Percentiles rank a stretch among this genome's conserved stretches.
Evolutionary conservation across 2,797 vertebrate genomes (phyloP).

Genomic region (Cyclopterus lumpus): DNA sequence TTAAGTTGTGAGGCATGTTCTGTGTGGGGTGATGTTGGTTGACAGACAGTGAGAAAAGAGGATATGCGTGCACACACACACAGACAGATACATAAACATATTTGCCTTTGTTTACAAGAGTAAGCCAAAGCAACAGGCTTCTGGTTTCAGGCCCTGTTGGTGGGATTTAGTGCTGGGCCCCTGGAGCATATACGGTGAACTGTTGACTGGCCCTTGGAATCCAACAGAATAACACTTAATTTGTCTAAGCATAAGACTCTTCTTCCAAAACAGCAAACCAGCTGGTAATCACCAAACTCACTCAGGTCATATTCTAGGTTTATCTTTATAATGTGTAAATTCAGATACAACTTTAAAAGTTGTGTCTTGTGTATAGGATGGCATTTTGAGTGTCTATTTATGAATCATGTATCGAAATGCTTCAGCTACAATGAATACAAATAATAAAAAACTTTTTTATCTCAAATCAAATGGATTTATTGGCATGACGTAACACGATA

Average conservation of each 20-base stretch:
- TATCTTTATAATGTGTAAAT: neutral
- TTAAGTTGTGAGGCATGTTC: constrained; percentile 45
- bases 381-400: neutral
- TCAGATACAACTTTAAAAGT: neutral
- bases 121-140: constrained; percentile 57
- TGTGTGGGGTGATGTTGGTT: constrained; percentile 41
- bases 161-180: constrained; percentile 61
- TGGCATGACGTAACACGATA: no score
- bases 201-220: constrained; percentile 52
- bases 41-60: constrained; percentile 37
- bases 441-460: neutral
- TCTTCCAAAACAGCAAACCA: constrained; percentile 24
- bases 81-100: constrained; percentile 32
- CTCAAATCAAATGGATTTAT: no score
- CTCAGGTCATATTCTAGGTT: neutral
- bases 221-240: constrained; percentile 44
- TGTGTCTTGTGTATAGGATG: no score
- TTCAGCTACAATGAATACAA: neutral
- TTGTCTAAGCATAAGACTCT: constrained; percentile 25
- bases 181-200: constrained; percentile 64
- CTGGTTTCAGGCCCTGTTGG: constrained; percentile 69
- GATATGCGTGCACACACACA: constrained; percentile 32
- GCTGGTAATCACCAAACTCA: neutral
- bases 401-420: neutral
- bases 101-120: constrained; percentile 63